Conservation (phyloP, 2,888 invertebrate genomes). For the Dryobotodes eremita region DNA sequence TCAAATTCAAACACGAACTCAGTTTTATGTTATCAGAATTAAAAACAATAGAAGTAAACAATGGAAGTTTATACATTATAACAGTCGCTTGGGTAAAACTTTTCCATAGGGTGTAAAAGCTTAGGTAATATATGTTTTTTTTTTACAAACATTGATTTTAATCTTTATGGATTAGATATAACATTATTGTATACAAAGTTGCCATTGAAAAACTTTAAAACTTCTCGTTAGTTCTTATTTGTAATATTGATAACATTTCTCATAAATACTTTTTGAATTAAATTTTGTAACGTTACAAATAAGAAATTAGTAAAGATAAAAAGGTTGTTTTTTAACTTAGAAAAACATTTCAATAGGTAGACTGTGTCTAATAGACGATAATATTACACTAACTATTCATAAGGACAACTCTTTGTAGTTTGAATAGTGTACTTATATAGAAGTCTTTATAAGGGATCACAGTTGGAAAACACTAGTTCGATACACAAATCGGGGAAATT, state of each 20-base stretch:
- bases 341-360: constrained; percentile 49
- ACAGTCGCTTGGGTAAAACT: constrained; percentile 12
- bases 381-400: constrained; percentile 70
- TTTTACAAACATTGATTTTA: constrained; percentile 17
- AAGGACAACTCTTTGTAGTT: constrained; percentile 74
- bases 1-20: constrained; percentile 34
- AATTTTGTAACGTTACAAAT: constrained; percentile 28
- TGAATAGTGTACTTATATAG: constrained; percentile 84
- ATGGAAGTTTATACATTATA: constrained; percentile 7
- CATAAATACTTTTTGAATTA: background rate
- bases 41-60: constrained; percentile 15
- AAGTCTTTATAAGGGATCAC: constrained; percentile 91
- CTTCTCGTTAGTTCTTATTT: constrained; percentile 12
- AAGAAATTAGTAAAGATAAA: constrained; percentile 41
- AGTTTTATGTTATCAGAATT: background rate
- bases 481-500: constrained; percentile 81
- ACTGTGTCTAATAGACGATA: constrained; percentile 58
- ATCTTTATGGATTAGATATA: constrained; percentile 5
- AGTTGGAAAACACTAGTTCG: constrained; percentile 89
- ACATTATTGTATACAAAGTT: constrained; percentile 24
- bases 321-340: constrained; percentile 29
- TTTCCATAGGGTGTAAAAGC: constrained; percentile 26
- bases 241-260: constrained; percentile 22
- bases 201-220: constrained; percentile 18
- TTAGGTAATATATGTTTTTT: constrained; percentile 17